Evolutionary conservation across 2,113 vertebrate genomes (phyloP).

Genomic region (cattle (Bos taurus)): DNA sequence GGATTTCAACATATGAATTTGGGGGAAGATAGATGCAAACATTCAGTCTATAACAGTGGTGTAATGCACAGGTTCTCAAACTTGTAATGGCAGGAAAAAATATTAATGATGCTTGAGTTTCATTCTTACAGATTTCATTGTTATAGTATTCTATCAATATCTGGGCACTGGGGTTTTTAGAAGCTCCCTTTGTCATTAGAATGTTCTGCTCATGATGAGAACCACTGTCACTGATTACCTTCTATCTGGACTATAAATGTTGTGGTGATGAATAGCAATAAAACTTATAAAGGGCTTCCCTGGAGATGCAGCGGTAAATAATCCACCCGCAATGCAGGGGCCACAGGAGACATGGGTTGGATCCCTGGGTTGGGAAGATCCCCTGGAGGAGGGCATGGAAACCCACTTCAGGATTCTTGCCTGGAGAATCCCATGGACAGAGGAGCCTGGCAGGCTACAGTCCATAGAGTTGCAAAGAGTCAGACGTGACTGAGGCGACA

Average conservation of each 20-base stretch:
- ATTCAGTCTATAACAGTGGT: background rate
- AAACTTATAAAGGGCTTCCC: background rate
- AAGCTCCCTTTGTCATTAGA: background rate
- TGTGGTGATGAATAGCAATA: background rate
- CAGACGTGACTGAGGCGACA: accelerated
- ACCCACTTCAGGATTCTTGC: background rate
- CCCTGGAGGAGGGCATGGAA: background rate
- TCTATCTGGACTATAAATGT: background rate
- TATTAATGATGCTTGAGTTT: background rate
- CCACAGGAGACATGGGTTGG: background rate
- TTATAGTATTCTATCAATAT: background rate
- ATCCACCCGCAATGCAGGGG: background rate
- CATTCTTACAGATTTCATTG: background rate
- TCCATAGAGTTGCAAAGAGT: background rate
- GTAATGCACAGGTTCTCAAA: background rate
- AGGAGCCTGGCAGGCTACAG: background rate
- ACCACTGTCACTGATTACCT: background rate
- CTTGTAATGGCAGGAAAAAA: background rate
- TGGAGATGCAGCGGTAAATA: background rate
- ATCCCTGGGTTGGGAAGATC: background rate
- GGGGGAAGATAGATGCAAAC: background rate
- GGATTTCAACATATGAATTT: background rate
- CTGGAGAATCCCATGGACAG: background rate
- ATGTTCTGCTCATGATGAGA: background rate
- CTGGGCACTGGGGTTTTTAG: background rate